Percentiles rank a stretch among this genome's conserved stretches.
Evolutionary conservation across 2,113 vertebrate species (phyloP).

Genomic region (Gadus macrocephalus): DNA sequence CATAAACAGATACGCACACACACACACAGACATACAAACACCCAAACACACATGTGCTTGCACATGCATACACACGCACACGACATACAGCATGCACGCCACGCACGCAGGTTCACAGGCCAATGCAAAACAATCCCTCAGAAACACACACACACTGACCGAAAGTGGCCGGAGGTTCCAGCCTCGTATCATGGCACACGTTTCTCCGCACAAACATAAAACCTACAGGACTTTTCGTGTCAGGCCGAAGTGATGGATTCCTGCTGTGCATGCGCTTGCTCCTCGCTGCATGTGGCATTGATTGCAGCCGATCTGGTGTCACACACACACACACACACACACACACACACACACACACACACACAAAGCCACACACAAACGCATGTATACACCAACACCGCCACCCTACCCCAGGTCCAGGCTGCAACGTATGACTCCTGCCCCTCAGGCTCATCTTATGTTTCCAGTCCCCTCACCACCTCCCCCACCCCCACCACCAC

Average conservation of each 20-base stretch:
- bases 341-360: too few species aligned
- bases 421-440: slow-evolving; percentile 56
- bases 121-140: slow-evolving; percentile 14
- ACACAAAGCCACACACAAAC: too few species aligned
- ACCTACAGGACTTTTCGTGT: slow-evolving; percentile 42
- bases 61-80: too few species aligned
- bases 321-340: too few species aligned
- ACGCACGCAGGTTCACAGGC: slow-evolving; percentile 19
- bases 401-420: slow-evolving; percentile 51
- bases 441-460: slow-evolving; percentile 49
- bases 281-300: slow-evolving; percentile 56
- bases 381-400: neutral
- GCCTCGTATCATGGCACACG: slow-evolving; percentile 29
- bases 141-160: slow-evolving; percentile 11
- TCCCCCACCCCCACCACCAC: slow-evolving; percentile 16
- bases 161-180: too few species aligned
- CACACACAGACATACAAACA: too few species aligned
- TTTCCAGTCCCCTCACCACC: slow-evolving; percentile 59
- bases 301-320: slow-evolving; percentile 47
- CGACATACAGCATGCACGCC: neutral
- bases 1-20: too few species aligned
- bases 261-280: slow-evolving; percentile 34
- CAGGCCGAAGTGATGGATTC: slow-evolving; percentile 50
- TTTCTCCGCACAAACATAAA: slow-evolving; percentile 46
- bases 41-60: too few species aligned